Percentiles rank a stretch among this genome's conserved stretches.
Conservation (phyloP, 1,140 invertebrate species). For the Lasioglossum albipes region DNA sequence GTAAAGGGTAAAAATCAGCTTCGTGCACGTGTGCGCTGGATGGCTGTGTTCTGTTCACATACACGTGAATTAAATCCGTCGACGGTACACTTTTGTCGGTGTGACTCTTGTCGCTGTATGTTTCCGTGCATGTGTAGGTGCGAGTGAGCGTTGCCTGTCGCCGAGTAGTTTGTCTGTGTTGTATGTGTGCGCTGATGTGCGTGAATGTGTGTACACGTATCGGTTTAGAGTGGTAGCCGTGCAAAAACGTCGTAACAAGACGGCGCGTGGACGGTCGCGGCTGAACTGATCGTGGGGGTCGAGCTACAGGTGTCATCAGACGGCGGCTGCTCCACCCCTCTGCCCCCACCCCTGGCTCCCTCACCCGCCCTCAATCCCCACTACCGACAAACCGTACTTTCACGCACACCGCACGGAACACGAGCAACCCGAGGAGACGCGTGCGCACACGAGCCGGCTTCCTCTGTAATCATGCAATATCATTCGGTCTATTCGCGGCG, state of each 20-base stretch:
- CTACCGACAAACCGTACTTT: conserved; percentile 17
- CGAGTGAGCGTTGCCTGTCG: no score
- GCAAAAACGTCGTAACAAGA: conserved; percentile 60
- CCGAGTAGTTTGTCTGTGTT: no score
- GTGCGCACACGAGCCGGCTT: conserved; percentile 40
- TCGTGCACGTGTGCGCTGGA: conserved; percentile 34
- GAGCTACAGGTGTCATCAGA: conserved; percentile 78
- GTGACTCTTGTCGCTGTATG: no score
- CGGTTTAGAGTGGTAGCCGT: conserved; percentile 49
- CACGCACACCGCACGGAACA: conserved; percentile 24
- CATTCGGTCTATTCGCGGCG: conserved; percentile 33
- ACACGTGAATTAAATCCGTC: conserved; percentile 17
- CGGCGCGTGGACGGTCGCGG: conserved; percentile 75
- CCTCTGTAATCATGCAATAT: conserved; percentile 46
- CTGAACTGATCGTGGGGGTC: conserved; percentile 73
- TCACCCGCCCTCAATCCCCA: conserved; percentile 39
- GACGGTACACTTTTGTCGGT: background rate
- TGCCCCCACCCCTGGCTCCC: conserved; percentile 44
- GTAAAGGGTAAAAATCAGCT: conserved; percentile 30
- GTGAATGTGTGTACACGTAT: background rate
- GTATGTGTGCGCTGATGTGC: no score
- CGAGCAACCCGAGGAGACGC: conserved; percentile 13
- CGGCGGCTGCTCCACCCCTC: conserved; percentile 54
- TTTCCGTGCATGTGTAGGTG: background rate
- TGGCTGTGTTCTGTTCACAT: background rate